Base-by-base conservation (phyloP, 2,888 invertebrate genomes). In the Mythimna vitellina region DNA sequence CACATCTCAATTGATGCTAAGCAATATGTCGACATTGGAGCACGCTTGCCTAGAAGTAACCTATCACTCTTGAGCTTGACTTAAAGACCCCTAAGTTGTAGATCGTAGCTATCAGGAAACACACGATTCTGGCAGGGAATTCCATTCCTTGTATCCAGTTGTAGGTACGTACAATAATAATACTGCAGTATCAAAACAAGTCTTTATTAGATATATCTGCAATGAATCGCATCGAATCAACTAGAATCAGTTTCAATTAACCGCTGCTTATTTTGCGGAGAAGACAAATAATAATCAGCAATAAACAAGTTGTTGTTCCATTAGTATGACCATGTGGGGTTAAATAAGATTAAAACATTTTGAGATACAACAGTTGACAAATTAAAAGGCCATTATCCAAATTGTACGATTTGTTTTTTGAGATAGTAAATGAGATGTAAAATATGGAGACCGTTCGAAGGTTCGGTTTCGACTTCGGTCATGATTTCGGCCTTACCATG, bases 221-320 rank as follows among this genome's bases (percentile, higher is more conserved):
- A 69, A 10, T n/a, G 61, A 46, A 66, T 64, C 57, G 67, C 66
- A 77, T 85, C 71, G 54, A 89, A 86, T 92, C 89, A 84, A 91
- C 90, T 82, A 35, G 60, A 89, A 84, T 91, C 87, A 86, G 92
- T 89, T 90, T 81, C 76, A 81, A 89, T 89, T 73, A 73, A 61
- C 66, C 42, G 46, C 32, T 57, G 22, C 22, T 57, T 29, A 62
- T 71, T 74, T 68, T 42, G 29, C 49, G n/a, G 49, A 65, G 75
- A 65, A 42, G 51, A 53, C 0, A 71, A 67, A 73, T 68, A 67
- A 73, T 68, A 73, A 74, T 67, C 32, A 65, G 22, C 10, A 63
- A 51, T 65, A 22, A 62, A 42, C 32, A 61, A 61, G 42, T 51
- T 35, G 32, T 14, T 56, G 20, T 20, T 70, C 17, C n/a, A 62